Conservation (phyloP, 2,888 invertebrate genomes). For the Morpho helenor region DNA sequence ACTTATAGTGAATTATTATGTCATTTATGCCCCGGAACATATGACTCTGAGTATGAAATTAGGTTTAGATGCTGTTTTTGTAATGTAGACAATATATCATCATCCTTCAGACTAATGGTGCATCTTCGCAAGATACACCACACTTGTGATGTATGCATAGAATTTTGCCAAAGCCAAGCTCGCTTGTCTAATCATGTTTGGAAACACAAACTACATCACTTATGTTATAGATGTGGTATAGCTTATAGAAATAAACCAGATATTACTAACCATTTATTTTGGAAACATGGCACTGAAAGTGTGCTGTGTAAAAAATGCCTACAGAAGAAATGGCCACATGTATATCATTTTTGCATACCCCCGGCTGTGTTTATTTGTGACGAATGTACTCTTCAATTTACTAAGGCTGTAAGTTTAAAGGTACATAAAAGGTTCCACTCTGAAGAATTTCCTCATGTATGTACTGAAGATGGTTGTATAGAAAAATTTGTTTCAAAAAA, state of each 20-base stretch:
- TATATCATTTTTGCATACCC: constrained; percentile 93
- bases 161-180: constrained; percentile 88
- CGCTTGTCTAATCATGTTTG: constrained; percentile 92
- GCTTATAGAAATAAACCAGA: constrained; percentile 93
- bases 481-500: constrained; percentile 91
- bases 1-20: constrained; percentile 92
- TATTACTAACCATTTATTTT: constrained; percentile 93
- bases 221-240: constrained; percentile 93
- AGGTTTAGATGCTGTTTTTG: constrained; percentile 91
- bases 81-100: constrained; percentile 86
- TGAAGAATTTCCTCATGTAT: constrained; percentile 85
- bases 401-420: constrained; percentile 87
- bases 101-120: constrained; percentile 92
- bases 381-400: constrained; percentile 87
- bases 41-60: constrained; percentile 82
- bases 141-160: constrained; percentile 92
- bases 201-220: constrained; percentile 93
- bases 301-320: constrained; percentile 90
- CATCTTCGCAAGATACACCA: constrained; percentile 91
- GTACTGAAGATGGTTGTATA: constrained; percentile 84
- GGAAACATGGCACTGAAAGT: constrained; percentile 96
- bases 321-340: constrained; percentile 95
- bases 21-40: constrained; percentile 91
- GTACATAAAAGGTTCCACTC: constrained; percentile 91
- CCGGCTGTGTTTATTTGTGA: constrained; percentile 89